phyloP scores from a whole-genome alignment of 2,888 invertebrate species.

The Melanotus villosus region DNA sequence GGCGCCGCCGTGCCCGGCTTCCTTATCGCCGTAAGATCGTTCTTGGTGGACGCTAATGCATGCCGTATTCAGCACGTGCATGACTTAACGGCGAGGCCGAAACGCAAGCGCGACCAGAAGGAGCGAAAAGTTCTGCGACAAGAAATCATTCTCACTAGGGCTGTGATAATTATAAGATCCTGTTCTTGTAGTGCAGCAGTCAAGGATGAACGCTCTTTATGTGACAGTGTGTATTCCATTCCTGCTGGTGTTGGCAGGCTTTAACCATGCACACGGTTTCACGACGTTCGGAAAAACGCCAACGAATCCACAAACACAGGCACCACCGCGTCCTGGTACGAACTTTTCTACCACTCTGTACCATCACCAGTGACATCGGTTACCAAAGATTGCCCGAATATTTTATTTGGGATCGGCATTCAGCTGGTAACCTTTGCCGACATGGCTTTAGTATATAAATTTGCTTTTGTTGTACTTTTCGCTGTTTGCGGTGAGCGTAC shows the following conservation, averaged over 20 bases:
- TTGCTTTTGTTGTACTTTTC: constrained; percentile 40
- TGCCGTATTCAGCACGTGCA: constrained; percentile 61
- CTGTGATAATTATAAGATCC: constrained; percentile 59
- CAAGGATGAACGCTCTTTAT: constrained; percentile 66
- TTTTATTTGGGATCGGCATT: constrained; percentile 54
- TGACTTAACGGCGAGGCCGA: constrained; percentile 56
- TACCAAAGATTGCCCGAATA: constrained; percentile 37
- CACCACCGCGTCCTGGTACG: constrained; percentile 60
- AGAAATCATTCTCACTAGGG: constrained; percentile 59
- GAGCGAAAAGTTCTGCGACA: constrained; percentile 47
- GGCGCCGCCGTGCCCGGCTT: constrained; percentile 62
- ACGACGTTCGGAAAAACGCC: constrained; percentile 67
- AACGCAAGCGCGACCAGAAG: constrained; percentile 49
- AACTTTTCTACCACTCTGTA: constrained; percentile 47
- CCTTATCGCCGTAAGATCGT: constrained; percentile 64
- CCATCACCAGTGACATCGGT: constrained; percentile 37
- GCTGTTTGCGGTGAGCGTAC: constrained; percentile 46
- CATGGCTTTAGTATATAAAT: constrained; percentile 40
- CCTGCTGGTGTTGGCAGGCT: constrained; percentile 69
- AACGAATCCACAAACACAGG: constrained; percentile 53
- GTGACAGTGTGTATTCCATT: constrained; percentile 71
- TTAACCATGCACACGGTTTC: constrained; percentile 67
- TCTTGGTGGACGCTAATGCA: constrained; percentile 61
- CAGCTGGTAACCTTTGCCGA: constrained; percentile 46
- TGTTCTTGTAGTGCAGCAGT: constrained; percentile 48